These are phyloP conservation scores for Drosophila tristis DNA, from an alignment of 1,140 invertebrate species.

Conservation along the genomic window DNA sequence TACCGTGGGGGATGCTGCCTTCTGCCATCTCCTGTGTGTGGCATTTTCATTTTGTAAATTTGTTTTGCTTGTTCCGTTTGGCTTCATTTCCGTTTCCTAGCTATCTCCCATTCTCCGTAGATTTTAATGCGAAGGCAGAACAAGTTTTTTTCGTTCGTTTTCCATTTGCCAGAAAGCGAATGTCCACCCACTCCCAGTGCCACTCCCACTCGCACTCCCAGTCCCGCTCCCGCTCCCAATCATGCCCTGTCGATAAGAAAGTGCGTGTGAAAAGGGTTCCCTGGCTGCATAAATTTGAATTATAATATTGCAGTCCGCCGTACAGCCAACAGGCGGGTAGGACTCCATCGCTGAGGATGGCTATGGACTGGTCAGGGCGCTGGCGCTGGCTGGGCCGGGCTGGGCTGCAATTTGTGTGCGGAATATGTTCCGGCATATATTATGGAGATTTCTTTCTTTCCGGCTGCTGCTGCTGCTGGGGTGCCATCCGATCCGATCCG, in stretches of 20 bases:
- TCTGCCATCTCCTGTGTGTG: conserved; percentile 32
- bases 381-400: not conserved
- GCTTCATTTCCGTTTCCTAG: conserved; percentile 76
- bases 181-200: conserved; percentile 14
- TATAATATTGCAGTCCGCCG: conserved; percentile 68
- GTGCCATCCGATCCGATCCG: conserved; percentile 27
- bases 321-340: conserved; percentile 13
- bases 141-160: conserved; percentile 35
- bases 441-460: conserved; percentile 76
- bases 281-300: conserved; percentile 80
- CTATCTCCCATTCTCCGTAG: conserved; percentile 15
- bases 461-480: conserved; percentile 15
- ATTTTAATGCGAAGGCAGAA: too few relatives aligned
- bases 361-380: conserved; percentile 45
- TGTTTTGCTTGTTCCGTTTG: conserved; percentile 82
- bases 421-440: conserved; percentile 83
- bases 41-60: conserved; percentile 82
- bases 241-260: conserved; percentile 75
- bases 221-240: conserved; percentile 19
- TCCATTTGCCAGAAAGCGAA: conserved; percentile 52
- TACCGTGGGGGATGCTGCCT: conserved; percentile 65
- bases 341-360: conserved; percentile 2
- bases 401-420: conserved; percentile 80
- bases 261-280: conserved; percentile 80
- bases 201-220: too few relatives aligned